Evolutionary conservation across 2,113 vertebrate genomes (phyloP), one percentile per base, ranked within the genome.

Genomic region (Caloenas nicobarica): DNA sequence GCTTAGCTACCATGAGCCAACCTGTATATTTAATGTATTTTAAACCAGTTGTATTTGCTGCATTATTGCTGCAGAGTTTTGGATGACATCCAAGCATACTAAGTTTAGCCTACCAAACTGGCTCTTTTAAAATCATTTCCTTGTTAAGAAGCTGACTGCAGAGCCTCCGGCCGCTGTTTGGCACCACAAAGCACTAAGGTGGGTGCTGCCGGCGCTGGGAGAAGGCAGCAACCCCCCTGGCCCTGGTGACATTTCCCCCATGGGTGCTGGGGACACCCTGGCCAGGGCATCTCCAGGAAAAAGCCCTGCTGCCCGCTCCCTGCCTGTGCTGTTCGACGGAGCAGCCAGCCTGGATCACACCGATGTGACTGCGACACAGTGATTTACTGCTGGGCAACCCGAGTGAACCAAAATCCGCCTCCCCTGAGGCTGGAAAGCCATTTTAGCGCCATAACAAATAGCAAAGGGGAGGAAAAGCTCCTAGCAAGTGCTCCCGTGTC

Each of bases 71-170:
- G 89, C 0, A 2, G 86, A 86, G 81, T 60, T 92, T 60, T 97
- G 96, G 95, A 91, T 0, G 1, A 51, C 82, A 81, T 88, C 96
- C 95, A 95, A 94, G 56, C 9, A 15, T 48, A 82, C 84, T 76
- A 92, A 87, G 94, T 96, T 97, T 95, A 96, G 95, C 93, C 44
- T 95, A 88, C 72, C 94, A 96, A 97, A 91, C 21, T 10, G 80
- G 56, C 85, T 94, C 89, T 93, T 97, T 91, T 71, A 89, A 97
- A 96, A 91, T 94, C 82, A 97, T 95, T 96, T 90, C 86, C 94
- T 78, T 88, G 87, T 95, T 95, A 91, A 95, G 89, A 79, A 96
- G 95, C 92, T 53, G 91, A 93, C 89, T 96, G 95, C 73, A 65
- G 80, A 91, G 94, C 86, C 90, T 92, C 86, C 13, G 42, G 93